Evolutionary conservation across 2,888 invertebrate species (phyloP).

Genomic region (Platerodrilus igneus): DNA sequence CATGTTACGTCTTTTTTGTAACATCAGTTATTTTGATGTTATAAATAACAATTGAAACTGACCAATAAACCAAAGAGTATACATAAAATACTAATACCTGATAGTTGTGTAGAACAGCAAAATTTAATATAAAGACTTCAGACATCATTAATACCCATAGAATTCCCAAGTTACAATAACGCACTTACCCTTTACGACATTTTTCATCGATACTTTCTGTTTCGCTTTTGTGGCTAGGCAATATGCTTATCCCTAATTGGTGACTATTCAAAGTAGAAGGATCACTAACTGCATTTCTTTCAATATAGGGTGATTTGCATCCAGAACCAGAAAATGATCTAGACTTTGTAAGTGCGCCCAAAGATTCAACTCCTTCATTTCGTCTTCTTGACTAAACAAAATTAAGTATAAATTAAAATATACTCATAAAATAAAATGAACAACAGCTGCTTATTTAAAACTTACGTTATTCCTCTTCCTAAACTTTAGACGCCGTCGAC

Average conservation of each 20-base stretch:
- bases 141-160: too few species aligned
- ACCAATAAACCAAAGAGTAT: too few species aligned
- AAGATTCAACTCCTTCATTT: conserved; percentile 13
- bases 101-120: too few species aligned
- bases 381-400: conserved; percentile 16
- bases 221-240: conserved; percentile 57
- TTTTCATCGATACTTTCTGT: conserved; percentile 65
- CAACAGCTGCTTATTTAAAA: conserved; percentile 15
- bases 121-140: too few species aligned
- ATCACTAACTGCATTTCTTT: conserved; percentile 59
- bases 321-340: conserved; percentile 66
- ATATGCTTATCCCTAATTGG: conserved; percentile 55
- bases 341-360: conserved; percentile 62
- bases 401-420: too few species aligned
- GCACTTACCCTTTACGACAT: conserved; percentile 39
- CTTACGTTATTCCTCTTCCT: conserved; percentile 34
- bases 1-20: too few species aligned
- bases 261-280: conserved; percentile 56
- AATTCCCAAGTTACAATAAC: too few species aligned
- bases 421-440: conserved; percentile 8
- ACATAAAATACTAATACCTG: too few species aligned
- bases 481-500: conserved; percentile 40
- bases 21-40: too few species aligned
- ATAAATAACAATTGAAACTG: too few species aligned
- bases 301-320: conserved; percentile 54